Evolutionary conservation across 2,797 vertebrate genomes (phyloP).

Genomic region (Kryptopterus vitreolus): DNA sequence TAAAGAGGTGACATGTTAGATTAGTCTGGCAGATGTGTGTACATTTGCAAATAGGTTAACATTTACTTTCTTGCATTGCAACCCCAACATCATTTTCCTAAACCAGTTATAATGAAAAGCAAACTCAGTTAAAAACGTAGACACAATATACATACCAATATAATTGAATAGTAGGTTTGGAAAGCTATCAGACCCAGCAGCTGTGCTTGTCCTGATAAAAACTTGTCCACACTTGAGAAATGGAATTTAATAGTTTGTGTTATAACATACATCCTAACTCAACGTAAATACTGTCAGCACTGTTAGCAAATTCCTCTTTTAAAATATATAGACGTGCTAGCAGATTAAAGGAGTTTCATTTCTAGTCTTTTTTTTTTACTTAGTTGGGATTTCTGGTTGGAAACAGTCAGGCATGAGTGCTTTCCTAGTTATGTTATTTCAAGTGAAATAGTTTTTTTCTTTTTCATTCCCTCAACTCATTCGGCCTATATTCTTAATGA

Average conservation of each 20-base stretch:
- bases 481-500: not conserved
- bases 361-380: not conserved
- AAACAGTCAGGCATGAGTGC: not conserved
- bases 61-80: not conserved
- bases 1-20: constrained; percentile 22
- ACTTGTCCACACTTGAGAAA: not conserved
- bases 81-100: not conserved
- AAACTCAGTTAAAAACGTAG: not conserved
- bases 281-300: not conserved
- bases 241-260: not conserved
- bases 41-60: constrained; percentile 27
- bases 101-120: constrained; percentile 4
- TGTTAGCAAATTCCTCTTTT: not conserved
- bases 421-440: not conserved
- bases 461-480: not conserved
- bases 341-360: not conserved
- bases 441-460: not conserved
- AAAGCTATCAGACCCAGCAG: constrained; percentile 5
- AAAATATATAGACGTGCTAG: not conserved
- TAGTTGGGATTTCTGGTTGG: not conserved
- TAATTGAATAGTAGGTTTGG: not conserved
- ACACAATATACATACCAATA: constrained; percentile 1
- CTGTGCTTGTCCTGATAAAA: constrained; percentile 8
- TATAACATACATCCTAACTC: not conserved
- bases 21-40: constrained; percentile 22